Evolutionary conservation across 2,797 vertebrate species (phyloP).

Genomic region (Etheostoma nigrum): DNA sequence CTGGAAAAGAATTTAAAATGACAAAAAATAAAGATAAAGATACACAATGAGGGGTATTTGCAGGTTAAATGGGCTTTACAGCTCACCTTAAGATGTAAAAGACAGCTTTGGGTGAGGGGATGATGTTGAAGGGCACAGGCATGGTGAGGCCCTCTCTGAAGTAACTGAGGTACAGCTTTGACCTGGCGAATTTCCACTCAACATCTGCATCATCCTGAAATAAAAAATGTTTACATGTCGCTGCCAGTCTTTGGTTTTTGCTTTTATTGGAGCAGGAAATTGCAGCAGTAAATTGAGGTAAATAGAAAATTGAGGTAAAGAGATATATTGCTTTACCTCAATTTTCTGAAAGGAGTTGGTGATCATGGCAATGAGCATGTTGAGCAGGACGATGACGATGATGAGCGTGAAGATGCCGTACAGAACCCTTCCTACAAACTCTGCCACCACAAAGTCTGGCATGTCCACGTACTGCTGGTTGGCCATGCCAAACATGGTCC

Average conservation of each 20-base stretch:
- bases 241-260: not conserved
- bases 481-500: constrained; percentile 94
- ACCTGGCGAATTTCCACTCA: constrained; percentile 94
- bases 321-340: constrained; percentile 79
- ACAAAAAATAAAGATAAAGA: constrained; percentile 4
- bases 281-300: too few species aligned
- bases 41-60: not conserved
- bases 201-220: constrained; percentile 91
- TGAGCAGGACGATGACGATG: constrained; percentile 94
- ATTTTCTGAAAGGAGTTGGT: constrained; percentile 96
- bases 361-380: constrained; percentile 97
- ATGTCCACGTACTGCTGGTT: constrained; percentile 91
- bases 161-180: constrained; percentile 92
- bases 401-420: constrained; percentile 92
- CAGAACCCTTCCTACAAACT: constrained; percentile 89
- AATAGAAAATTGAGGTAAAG: too few species aligned
- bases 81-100: constrained; percentile 88
- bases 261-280: not conserved
- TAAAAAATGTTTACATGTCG: not conserved
- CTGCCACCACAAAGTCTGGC: constrained; percentile 86
- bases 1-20: constrained; percentile 67
- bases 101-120: constrained; percentile 90
- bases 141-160: constrained; percentile 93
- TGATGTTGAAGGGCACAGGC: constrained; percentile 93
- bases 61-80: not conserved